These are phyloP conservation scores for Ceratitis capitata DNA, from an alignment of 1,140 invertebrate species.

Conservation along the genomic window DNA sequence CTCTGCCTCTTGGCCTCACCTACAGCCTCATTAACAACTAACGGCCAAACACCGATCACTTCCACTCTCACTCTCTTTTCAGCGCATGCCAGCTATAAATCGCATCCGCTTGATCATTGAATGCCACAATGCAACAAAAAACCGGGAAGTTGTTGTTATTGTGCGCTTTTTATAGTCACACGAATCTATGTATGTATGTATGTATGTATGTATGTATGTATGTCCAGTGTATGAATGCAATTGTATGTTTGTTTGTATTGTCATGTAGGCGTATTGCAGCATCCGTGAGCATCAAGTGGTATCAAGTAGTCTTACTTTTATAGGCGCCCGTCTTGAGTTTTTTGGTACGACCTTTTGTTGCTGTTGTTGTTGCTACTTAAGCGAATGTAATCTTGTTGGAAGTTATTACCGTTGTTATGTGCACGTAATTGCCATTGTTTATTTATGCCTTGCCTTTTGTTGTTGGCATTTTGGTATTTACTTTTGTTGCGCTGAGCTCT, in stretches of 20 bases:
- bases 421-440: slow-evolving; percentile 21
- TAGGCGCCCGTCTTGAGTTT: neutral
- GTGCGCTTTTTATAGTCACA: neutral
- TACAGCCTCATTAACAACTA: neutral
- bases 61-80: slow-evolving; percentile 17
- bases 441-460: too few species aligned
- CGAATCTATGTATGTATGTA: neutral
- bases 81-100: slow-evolving; percentile 3
- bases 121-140: slow-evolving; percentile 33
- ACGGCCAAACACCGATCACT: neutral
- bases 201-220: too few species aligned
- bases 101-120: slow-evolving; percentile 20
- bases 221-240: too few species aligned
- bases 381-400: slow-evolving; percentile 32
- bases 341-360: neutral
- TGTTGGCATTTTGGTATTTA: neutral
- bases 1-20: neutral
- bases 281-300: neutral
- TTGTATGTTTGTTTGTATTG: too few species aligned
- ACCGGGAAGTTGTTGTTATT: slow-evolving; percentile 36
- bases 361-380: neutral
- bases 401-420: slow-evolving; percentile 29
- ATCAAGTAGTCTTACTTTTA: neutral
- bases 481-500: neutral
- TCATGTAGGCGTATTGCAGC: slow-evolving; percentile 13